Base-by-base conservation (phyloP, 2,888 invertebrate species). In the Sinelater perroti region DNA sequence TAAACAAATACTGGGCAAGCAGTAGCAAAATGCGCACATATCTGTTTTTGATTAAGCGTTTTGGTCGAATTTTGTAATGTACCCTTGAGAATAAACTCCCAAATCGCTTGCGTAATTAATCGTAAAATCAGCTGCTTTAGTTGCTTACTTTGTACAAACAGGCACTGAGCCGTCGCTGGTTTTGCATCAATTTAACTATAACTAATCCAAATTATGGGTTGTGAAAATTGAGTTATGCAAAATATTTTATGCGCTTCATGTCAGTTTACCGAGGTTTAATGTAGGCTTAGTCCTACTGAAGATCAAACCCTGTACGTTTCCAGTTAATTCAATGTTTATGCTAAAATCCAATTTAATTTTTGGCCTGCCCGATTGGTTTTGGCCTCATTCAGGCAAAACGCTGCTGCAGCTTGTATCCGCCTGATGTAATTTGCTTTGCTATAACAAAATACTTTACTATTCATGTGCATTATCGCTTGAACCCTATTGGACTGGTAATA, bases 51-150 rank as follows among this genome's bases (percentile, higher is more conserved):
- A n/a, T n/a, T n/a, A n/a, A n/a, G n/a, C n/a, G n/a, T n/a, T 52
- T 52, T 52, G 44, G 38, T 31, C 24, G 52, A 52, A 42, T 52
- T 52, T 33, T 30, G 24, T 52, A 52, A 52, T 52, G 52, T 52
- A 52, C 52, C 52, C 42, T 13, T 10, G 42, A 42, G 52, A 52
- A 42, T 52, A 52, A 52, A 52, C 40, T 52, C 52, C 31, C 52
- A 52, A 52, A 40, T 52, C 33, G 31, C 52, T 52, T 52, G 52
- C 44, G 52, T 42, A 52, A 52, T 40, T 52, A 52, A 52, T 52
- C 52, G 52, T 52, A 52, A 52, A 44, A 52, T 52, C 44, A 52
- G 52, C 16, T 31, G 42, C 40, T 52, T 52, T 52, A 52, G 52
- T 52, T 52, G 52, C 52, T 52, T 52, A 52, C 52, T 33, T 52